phyloP scores from a whole-genome alignment of 2,113 vertebrate species.

The Melanerpes aurifrons region DNA sequence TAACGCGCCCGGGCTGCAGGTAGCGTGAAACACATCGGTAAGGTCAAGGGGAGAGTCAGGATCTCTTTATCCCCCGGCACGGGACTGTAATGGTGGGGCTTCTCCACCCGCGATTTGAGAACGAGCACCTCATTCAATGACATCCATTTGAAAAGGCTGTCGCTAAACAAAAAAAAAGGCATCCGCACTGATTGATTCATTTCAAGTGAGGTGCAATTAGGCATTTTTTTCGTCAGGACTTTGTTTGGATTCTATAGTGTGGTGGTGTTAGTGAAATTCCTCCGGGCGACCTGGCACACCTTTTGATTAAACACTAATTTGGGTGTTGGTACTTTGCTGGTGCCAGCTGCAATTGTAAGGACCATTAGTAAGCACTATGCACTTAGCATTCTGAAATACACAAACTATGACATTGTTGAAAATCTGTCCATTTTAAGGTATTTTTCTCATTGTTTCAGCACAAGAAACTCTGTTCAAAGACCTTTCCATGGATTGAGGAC shows the following conservation, averaged over 20 bases:
- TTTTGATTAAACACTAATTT: neutral
- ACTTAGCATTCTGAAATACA: fast-evolving
- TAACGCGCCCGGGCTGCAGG: neutral
- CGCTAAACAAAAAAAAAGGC: fast-evolving
- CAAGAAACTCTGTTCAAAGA: neutral
- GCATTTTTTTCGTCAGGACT: neutral
- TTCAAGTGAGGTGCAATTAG: neutral
- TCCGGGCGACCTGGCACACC: neutral
- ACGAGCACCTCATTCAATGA: neutral
- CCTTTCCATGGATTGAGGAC: neutral
- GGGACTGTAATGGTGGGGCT: neutral
- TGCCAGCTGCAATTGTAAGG: neutral
- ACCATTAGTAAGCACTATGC: neutral
- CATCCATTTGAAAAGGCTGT: neutral
- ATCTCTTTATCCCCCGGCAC: fast-evolving
- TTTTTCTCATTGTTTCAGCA: neutral
- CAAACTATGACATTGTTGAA: neutral
- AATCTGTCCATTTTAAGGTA: neutral
- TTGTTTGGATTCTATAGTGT: neutral
- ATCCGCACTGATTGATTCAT: neutral
- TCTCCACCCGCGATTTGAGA: fast-evolving
- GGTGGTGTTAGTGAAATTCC: neutral
- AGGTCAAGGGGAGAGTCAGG: fast-evolving
- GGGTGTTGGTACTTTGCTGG: slow-evolving; percentile 23
- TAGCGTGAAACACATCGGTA: neutral